These are phyloP conservation scores for Gila orcuttii DNA, from an alignment of 2,113 vertebrate genomes.

Conservation along the genomic window DNA sequence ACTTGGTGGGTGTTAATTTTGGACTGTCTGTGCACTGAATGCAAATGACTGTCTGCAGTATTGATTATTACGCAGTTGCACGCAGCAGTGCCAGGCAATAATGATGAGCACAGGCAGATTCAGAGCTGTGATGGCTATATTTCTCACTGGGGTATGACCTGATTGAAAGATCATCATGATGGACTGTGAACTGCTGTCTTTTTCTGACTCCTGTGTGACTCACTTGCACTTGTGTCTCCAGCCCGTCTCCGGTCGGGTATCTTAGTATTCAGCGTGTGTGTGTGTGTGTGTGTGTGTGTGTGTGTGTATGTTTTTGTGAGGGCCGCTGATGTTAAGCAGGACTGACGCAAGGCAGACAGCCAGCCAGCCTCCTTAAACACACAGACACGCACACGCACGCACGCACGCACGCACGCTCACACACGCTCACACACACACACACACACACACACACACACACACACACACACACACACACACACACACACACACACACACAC, in stretches of 20 bases:
- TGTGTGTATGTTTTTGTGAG: conserved; percentile 27
- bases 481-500: neutral
- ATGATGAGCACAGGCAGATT: neutral
- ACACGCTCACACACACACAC: neutral
- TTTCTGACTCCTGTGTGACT: neutral
- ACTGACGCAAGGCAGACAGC: conserved; percentile 47
- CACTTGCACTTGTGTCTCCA: conserved; percentile 36
- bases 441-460: no score
- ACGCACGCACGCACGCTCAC: neutral
- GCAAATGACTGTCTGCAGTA: conserved; percentile 10
- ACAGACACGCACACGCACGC: conserved; percentile 26
- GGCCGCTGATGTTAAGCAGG: conserved; percentile 54
- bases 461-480: no score
- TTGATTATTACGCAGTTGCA: conserved; percentile 10
- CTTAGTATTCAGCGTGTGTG: conserved; percentile 28
- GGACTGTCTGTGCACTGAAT: neutral
- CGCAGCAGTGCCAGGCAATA: neutral
- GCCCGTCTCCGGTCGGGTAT: conserved; percentile 17
- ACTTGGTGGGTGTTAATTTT: conserved; percentile 13
- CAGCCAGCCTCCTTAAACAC: conserved; percentile 38
- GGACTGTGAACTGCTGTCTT: conserved; percentile 11
- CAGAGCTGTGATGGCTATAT: conserved; percentile 11
- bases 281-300: neutral
- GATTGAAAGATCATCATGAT: conserved; percentile 12
- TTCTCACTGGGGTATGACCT: neutral